phyloP scores from a whole-genome alignment of 2,888 invertebrate genomes.

The Drosophila paracracens region DNA sequence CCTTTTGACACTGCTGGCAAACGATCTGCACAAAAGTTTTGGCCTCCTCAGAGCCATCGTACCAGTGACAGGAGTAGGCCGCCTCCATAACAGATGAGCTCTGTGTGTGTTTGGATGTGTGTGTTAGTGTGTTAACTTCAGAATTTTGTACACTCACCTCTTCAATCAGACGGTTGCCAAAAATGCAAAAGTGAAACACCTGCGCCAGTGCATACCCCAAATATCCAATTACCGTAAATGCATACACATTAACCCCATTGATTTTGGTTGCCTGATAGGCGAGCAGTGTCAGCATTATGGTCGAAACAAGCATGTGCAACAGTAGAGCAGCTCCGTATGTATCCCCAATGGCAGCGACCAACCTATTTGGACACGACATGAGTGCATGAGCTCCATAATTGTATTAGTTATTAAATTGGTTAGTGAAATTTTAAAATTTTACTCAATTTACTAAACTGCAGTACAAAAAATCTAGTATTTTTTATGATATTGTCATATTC shows the following conservation, averaged over 20 bases:
- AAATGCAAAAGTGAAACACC: slow-evolving; percentile 94
- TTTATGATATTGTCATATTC: background rate
- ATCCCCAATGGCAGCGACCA: slow-evolving; percentile 93
- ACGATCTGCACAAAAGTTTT: slow-evolving; percentile 96
- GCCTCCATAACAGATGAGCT: slow-evolving; percentile 97
- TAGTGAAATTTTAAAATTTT: slow-evolving; percentile 33
- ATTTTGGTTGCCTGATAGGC: slow-evolving; percentile 96
- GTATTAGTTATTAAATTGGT: slow-evolving; percentile 32
- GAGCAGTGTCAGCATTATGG: slow-evolving; percentile 92
- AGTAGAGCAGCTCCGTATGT: slow-evolving; percentile 93
- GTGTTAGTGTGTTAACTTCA: background rate
- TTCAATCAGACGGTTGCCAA: slow-evolving; percentile 94
- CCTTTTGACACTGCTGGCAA: slow-evolving; percentile 95
- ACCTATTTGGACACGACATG: slow-evolving; percentile 85
- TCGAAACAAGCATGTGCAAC: slow-evolving; percentile 93
- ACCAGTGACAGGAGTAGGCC: slow-evolving; percentile 96
- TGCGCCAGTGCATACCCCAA: slow-evolving; percentile 92
- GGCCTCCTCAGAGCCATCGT: slow-evolving; percentile 95
- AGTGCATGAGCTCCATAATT: slow-evolving; percentile 1
- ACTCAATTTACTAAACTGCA: background rate
- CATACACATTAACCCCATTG: slow-evolving; percentile 90
- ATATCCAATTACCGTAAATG: slow-evolving; percentile 92
- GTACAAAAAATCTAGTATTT: background rate
- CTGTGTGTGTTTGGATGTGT: slow-evolving; percentile 84
- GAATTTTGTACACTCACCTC: slow-evolving; percentile 87